Conservation (phyloP, 2,113 vertebrate species). For the Sprattus sprattus region DNA sequence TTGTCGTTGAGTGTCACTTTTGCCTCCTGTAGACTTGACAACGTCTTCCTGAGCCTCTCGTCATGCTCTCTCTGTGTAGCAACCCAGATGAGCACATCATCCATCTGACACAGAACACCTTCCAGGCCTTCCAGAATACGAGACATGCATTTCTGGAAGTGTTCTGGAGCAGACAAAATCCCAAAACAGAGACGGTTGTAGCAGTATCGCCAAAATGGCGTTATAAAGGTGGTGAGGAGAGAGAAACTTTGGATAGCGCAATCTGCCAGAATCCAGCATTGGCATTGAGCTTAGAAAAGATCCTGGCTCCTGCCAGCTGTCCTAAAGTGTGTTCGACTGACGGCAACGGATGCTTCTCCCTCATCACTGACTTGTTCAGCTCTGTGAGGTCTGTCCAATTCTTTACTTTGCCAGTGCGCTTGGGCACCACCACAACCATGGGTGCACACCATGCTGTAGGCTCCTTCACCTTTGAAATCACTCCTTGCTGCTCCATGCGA, state of each 20-base stretch:
- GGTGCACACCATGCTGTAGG: too few species aligned
- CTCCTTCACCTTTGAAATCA: too few species aligned
- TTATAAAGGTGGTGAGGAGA: conserved; percentile 35
- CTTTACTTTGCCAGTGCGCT: not conserved
- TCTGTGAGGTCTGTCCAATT: conserved; percentile 25
- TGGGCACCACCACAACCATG: too few species aligned
- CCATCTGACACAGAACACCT: too few species aligned
- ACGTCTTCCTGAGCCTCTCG: not conserved
- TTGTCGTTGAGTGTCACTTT: too few species aligned
- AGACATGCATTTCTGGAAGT: conserved; percentile 27
- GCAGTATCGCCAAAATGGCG: conserved; percentile 32
- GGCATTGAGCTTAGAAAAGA: not conserved
- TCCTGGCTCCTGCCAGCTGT: conserved; percentile 8
- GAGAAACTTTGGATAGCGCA: conserved; percentile 17
- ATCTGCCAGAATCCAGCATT: conserved; percentile 40
- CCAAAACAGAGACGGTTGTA: conserved; percentile 20
- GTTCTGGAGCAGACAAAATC: not conserved
- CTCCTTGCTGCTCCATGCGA: too few species aligned
- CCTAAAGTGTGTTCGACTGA: conserved; percentile 27
- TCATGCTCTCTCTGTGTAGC: not conserved
- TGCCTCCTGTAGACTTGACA: too few species aligned
- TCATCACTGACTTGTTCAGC: conserved; percentile 16
- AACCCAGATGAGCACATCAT: not conserved
- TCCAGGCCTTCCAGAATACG: too few species aligned
- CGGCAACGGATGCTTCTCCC: not conserved